Base-by-base conservation (phyloP, 2,797 vertebrate species). In the Enteromius mattozi region DNA sequence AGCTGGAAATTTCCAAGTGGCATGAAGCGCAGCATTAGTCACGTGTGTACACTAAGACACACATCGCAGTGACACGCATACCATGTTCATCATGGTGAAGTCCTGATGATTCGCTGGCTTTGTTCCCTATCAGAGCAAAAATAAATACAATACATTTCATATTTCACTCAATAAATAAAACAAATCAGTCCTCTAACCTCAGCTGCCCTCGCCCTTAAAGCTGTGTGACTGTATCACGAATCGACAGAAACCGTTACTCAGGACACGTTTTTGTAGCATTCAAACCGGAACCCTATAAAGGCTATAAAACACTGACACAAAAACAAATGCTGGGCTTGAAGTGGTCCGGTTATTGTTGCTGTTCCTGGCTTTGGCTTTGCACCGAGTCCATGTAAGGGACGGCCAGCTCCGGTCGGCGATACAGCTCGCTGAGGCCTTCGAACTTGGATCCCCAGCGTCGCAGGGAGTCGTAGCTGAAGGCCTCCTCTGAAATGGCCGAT, bases 361-460 rank as follows among this genome's bases (percentile, higher is more conserved):
- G 86, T 35, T 92, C 89, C 27, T 90, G 90, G 84, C 88, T 87
- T 82, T 89, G 91, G 14, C 87, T 90, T 65, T 86, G 75, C 42
- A 91, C 56, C 0, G 89, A 90, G 37, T 94, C 92, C 81, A 82
- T 85, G 90, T 93, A 92, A 0, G 90, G 88, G 65, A 93, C 82
- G 21, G 87, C 85, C 80, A 93, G 82, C 9, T 94, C 92, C 1
- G 94, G 94, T 81, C 90, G 87, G 24, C 83, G 90, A 85, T 91
- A 97, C 88, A 97, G 93, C 89, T 95, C 93, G 83, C 93, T 95
- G 65, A 97, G 93, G 3, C 88, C 91, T 88, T 95, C 89, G 86
- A 97, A 97, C 90, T 96, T 96, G 2, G 95, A 90, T 6, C 96
- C 96, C 96, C 96, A 96, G 24, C 92, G 92, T 1, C 90, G 92